These are phyloP conservation scores for Drosophila tani DNA, from an alignment of 1,140 invertebrate genomes.

Conservation along the genomic window DNA sequence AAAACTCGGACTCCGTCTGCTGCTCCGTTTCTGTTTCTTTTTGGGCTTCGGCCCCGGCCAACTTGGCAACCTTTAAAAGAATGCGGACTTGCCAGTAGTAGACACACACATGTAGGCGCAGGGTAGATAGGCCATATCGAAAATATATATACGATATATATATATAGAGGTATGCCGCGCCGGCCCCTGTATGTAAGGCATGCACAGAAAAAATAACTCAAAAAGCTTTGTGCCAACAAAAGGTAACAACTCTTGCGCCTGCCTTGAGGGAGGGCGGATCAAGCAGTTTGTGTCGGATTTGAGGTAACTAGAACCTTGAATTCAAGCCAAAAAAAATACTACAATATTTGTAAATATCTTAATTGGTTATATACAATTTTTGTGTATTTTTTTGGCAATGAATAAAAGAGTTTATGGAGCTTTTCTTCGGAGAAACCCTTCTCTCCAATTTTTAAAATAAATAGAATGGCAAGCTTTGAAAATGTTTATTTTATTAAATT, in stretches of 20 bases:
- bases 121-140: constrained; percentile 58
- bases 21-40: constrained; percentile 34
- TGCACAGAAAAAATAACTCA: constrained; percentile 72
- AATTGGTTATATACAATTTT: too few species aligned
- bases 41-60: constrained; percentile 49
- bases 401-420: not conserved
- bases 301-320: not conserved
- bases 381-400: not conserved
- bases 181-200: constrained; percentile 51
- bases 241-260: constrained; percentile 59
- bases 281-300: constrained; percentile 12
- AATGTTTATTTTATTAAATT: too few species aligned
- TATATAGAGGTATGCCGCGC: constrained; percentile 1
- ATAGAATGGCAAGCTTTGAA: too few species aligned
- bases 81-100: constrained; percentile 80
- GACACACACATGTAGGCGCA: constrained; percentile 52
- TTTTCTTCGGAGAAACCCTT: not conserved
- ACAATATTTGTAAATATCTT: not conserved
- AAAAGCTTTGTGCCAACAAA: constrained; percentile 73
- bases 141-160: constrained; percentile 16
- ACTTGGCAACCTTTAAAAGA: constrained; percentile 80
- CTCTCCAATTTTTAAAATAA: too few species aligned
- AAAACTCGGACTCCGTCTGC: constrained; percentile 19
- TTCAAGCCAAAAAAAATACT: not conserved
- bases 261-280: constrained; percentile 31